These are phyloP conservation scores for Pyrgus malvae DNA, from an alignment of 2,888 invertebrate genomes.

Conservation along the genomic window DNA sequence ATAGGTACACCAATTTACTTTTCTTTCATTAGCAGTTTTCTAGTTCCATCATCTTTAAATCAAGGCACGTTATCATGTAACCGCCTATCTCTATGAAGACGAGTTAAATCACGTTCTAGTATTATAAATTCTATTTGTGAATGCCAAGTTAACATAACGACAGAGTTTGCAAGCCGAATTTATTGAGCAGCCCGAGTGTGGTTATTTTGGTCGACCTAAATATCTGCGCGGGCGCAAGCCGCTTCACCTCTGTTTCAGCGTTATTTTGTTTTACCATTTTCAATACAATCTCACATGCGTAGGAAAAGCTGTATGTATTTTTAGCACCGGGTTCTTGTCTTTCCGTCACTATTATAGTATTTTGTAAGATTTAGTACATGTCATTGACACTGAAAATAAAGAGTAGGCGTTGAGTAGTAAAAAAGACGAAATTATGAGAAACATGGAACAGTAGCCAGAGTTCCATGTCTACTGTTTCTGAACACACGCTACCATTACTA, in stretches of 20 bases:
- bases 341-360: neutral
- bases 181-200: slow-evolving; percentile 54
- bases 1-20: too few relatives aligned
- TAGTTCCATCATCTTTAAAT: too few relatives aligned
- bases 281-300: slow-evolving; percentile 5
- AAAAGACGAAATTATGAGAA: too few relatives aligned
- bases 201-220: slow-evolving; percentile 79
- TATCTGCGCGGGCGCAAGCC: slow-evolving; percentile 58
- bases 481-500: too few relatives aligned
- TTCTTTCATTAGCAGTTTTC: too few relatives aligned
- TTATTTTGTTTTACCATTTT: too few relatives aligned
- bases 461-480: too few relatives aligned
- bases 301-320: neutral
- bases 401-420: too few relatives aligned
- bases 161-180: slow-evolving; percentile 41
- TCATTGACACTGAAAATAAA: neutral
- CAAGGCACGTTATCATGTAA: too few relatives aligned
- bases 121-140: slow-evolving; percentile 17
- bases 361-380: neutral
- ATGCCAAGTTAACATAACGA: slow-evolving; percentile 31
- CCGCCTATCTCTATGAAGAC: neutral
- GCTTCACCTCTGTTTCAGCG: slow-evolving; percentile 36
- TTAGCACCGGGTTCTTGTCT: neutral
- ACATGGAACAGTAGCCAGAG: too few relatives aligned
- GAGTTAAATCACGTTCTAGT: slow-evolving; percentile 5